Base-by-base conservation (phyloP, 2,113 vertebrate genomes). In the Carollia perspicillata region DNA sequence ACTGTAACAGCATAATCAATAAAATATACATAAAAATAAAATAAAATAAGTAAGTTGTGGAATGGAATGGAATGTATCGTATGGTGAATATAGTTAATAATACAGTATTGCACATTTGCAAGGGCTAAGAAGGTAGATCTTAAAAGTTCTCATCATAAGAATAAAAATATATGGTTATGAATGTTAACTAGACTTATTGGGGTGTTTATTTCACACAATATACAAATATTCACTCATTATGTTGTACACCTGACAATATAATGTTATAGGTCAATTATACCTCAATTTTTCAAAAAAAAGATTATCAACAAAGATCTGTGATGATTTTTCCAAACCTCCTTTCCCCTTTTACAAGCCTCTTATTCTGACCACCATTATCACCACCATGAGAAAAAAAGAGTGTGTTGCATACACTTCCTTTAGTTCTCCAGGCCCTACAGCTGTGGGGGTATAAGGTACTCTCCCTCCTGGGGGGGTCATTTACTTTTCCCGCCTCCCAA, bases 381-480 rank as follows among this genome's bases (percentile, higher is more conserved):
- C 4, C 28, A 30, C 0, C 1, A 4, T 37, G 6, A 42, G 30
- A 55, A 47, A 49, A 28, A 66, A 78, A 71, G 26, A 35, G 4
- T 22, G 6, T 20, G 9, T 4, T 58, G 2, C 33, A 30, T 4
- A 0, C 7, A 37, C 10, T 26, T 42, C 20, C 55, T 30, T 49
- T 77, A 44, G 44, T 35, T 80, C 44, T 72, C 37, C 20, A 77
- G 68, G 23, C 1, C 44, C 16, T 4, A 6, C 7, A 5, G 30
- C 5, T 33, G 14, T 78, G 35, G 10, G 4, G 30, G 4, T 14
- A 26, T 0, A 11, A 12, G 3, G 44, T 7, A 16, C 10, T 2
- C 18, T 47, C 28, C 51, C 51, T 53, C 51, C 58, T 20, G 30
- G 28, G n/a, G 11, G 94, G 11, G 7, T 71, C 63, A 6, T 26